phyloP scores from a whole-genome alignment of 2,113 vertebrate species.

The Crotalus tigris region DNA sequence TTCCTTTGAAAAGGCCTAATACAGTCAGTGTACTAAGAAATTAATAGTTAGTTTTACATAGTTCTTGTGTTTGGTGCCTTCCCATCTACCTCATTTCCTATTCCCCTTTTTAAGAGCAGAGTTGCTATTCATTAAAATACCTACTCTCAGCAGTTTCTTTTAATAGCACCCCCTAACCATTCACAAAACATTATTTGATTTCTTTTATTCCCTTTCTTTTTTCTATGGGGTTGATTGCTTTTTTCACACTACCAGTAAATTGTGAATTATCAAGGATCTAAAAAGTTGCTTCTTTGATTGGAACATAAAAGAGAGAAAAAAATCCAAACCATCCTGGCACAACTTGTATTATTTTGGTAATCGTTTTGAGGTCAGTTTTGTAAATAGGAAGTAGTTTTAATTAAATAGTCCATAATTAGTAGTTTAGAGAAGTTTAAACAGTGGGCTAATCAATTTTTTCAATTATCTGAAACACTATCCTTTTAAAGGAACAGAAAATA shows the following conservation, averaged over 20 bases:
- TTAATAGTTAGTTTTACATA: constrained; percentile 13
- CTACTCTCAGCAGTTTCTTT: constrained; percentile 38
- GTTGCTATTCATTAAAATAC: constrained; percentile 43
- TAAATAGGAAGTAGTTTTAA: not conserved
- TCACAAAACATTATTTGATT: accelerated
- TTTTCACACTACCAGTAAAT: not conserved
- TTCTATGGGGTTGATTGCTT: not conserved
- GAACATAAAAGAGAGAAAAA: not conserved
- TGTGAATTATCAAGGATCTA: not conserved
- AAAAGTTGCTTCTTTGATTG: not conserved
- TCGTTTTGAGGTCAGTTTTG: not conserved
- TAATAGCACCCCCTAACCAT: not conserved
- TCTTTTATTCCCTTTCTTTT: not conserved
- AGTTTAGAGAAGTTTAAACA: not conserved
- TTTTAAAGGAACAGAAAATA: not conserved
- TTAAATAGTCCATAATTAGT: not conserved
- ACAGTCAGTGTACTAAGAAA: constrained; percentile 51
- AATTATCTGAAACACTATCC: not conserved
- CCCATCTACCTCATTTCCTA: constrained; percentile 53
- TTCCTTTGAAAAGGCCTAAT: constrained; percentile 41
- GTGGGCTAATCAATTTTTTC: not conserved
- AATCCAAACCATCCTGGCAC: not conserved
- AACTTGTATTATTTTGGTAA: not conserved
- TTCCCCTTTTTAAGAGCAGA: not conserved
- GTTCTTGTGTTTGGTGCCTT: constrained; percentile 66